A percentile compares a stretch with the other conserved stretches of the same genome.
Conservation (phyloP, 2,797 vertebrate genomes). For the Myiothlypis chrysogaster region DNA sequence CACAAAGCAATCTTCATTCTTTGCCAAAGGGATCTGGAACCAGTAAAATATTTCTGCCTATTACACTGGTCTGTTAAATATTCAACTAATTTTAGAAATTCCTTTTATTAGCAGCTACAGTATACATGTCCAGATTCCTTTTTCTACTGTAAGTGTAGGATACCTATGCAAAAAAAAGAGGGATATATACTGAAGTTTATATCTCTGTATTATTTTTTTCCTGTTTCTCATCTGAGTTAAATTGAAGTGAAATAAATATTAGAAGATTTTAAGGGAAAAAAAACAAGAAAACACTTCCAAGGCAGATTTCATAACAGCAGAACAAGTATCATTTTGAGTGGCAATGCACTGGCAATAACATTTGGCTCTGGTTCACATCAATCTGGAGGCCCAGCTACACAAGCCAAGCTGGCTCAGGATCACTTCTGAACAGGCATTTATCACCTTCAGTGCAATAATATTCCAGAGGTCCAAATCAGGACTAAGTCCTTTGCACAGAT, state of each 20-base stretch:
- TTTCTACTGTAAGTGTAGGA: neutral
- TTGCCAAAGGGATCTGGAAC: neutral
- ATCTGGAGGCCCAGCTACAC: conserved; percentile 40
- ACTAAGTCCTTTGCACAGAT: neutral
- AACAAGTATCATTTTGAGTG: conserved; percentile 37
- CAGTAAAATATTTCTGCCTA: neutral
- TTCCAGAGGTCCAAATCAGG: neutral
- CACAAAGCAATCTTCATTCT: neutral
- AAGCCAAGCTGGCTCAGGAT: conserved; percentile 45
- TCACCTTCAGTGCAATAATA: neutral
- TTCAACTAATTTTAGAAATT: neutral
- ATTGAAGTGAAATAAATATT: neutral
- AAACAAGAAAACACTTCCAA: neutral
- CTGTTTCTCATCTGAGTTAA: neutral
- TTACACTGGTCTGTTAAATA: neutral
- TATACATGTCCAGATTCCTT: neutral
- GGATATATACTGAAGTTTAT: neutral
- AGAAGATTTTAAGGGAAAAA: neutral
- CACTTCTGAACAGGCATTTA: neutral
- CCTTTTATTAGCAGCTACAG: neutral
- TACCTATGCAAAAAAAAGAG: neutral
- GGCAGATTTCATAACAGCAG: conserved; percentile 52
- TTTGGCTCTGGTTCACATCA: conserved; percentile 44
- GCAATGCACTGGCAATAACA: conserved; percentile 45
- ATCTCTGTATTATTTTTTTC: neutral